Evolutionary conservation across 2,888 invertebrate species (phyloP), one percentile per base, ranked within the genome.

Genomic region (Phortica magna): DNA sequence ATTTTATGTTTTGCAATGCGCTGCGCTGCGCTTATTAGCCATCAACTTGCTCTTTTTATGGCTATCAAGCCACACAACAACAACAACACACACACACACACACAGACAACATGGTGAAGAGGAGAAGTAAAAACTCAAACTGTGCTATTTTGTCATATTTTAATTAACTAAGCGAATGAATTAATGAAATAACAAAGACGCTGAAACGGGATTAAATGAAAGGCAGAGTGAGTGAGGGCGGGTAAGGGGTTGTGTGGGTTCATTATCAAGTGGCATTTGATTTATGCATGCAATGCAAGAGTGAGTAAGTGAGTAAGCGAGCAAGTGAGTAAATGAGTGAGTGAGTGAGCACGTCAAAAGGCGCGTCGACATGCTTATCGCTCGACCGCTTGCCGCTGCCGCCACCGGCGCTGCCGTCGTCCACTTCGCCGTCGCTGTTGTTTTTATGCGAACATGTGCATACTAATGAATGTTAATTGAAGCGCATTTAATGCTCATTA

Each of bases 401-500:
- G 55, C 55, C 12, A 0, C 14, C 14, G 4, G 1, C 14, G 14
- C 55, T n/a, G 9, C 12, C n/a, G 55, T n/a, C n/a, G n/a, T n/a
- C n/a, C n/a, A n/a, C 5, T 10, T 9, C n/a, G 55, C 12, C 55
- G 5, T 55, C 5, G 55, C 17, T 12, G 17, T 61, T 19, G 7
- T 19, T 61, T 61, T 61, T 22, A 14, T 2, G 31, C 17, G 53
- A 53, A 31, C 41, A 12, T 42, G 10, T 70, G 70, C 70, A 70
- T 70, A 70, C 48, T 70, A 70, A 70, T 70, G 70, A 70, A 70
- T 70, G 70, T 70, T 70, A 53, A 70, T 70, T 70, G 70, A 70
- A 70, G 70, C 53, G 70, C 53, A 70, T 9, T 70, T 70, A 14
- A 70, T 70, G 70, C 70, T 70, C 70, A 70, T 70, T 70, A 70